A percentile compares a stretch with the other conserved stretches of the same genome.
Evolutionary conservation across 2,797 vertebrate genomes (phyloP).

Genomic region (Xiphophorus birchmanni): DNA sequence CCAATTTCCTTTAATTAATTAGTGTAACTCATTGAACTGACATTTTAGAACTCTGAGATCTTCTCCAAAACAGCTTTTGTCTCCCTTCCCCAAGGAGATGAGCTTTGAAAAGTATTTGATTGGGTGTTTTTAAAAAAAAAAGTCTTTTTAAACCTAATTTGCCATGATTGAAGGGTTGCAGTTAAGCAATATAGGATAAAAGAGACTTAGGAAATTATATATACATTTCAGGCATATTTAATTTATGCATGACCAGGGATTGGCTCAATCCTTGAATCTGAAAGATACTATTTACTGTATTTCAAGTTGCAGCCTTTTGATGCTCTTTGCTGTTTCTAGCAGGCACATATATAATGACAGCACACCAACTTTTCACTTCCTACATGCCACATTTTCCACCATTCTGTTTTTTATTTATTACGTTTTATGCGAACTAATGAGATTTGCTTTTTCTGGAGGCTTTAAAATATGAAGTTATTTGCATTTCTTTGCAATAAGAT

Average conservation of each 20-base stretch:
- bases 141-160: conserved; percentile 33
- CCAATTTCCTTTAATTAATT: conserved; percentile 51
- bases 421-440: conserved; percentile 39
- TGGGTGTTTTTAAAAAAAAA: no score
- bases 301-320: conserved; percentile 18
- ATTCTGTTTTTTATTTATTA: conserved; percentile 36
- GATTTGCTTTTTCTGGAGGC: conserved; percentile 9
- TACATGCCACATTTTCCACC: conserved; percentile 9
- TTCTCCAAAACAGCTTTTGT: neutral
- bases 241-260: conserved; percentile 23
- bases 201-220: conserved; percentile 29
- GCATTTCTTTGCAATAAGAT: conserved; percentile 32
- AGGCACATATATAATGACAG: conserved; percentile 22
- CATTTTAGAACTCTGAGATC: conserved; percentile 37
- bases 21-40: conserved; percentile 41
- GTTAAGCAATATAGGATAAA: conserved; percentile 26
- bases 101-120: conserved; percentile 30
- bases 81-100: conserved; percentile 6
- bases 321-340: conserved; percentile 30
- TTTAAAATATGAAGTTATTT: conserved; percentile 40
- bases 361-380: conserved; percentile 9
- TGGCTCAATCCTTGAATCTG: conserved; percentile 14
- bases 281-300: conserved; percentile 15
- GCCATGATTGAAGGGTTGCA: conserved; percentile 15
- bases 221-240: conserved; percentile 35